These are phyloP conservation scores for Eupeodes latifasciatus DNA, from an alignment of 2,888 invertebrate genomes.

Conservation along the genomic window DNA sequence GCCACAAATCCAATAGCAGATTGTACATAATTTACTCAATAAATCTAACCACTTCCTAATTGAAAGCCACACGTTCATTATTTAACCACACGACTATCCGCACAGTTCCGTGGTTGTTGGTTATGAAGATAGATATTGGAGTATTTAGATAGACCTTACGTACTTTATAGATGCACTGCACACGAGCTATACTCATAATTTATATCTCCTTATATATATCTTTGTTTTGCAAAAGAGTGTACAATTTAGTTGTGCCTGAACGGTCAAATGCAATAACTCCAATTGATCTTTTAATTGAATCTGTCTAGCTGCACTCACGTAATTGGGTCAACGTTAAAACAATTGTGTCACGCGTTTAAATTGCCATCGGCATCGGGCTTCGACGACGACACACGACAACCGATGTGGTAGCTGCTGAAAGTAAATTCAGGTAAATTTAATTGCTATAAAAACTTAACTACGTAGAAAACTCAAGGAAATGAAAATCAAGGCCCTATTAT, in stretches of 20 bases:
- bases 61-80: slow-evolving; percentile 50
- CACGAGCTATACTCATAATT: too few relatives aligned
- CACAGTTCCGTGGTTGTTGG: slow-evolving; percentile 46
- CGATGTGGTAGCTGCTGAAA: slow-evolving; percentile 1
- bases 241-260: background rate
- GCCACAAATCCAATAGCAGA: slow-evolving; percentile 39
- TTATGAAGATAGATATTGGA: background rate
- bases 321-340: slow-evolving; percentile 68
- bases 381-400: background rate
- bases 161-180: background rate
- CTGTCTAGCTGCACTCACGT: slow-evolving; percentile 33
- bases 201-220: background rate
- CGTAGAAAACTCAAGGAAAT: slow-evolving; percentile 11
- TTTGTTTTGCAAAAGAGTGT: background rate
- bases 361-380: background rate
- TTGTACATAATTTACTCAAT: slow-evolving; percentile 50
- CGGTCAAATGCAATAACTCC: slow-evolving; percentile 61
- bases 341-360: slow-evolving; percentile 56
- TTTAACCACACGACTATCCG: slow-evolving; percentile 31
- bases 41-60: slow-evolving; percentile 69
- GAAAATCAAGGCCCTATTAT: background rate
- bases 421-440: slow-evolving; percentile 1
- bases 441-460: background rate
- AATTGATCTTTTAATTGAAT: slow-evolving; percentile 61
- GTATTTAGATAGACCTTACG: background rate